These are phyloP conservation scores for Stenoptilia bipunctidactyla DNA, from an alignment of 2,888 invertebrate species.

Conservation along the genomic window DNA sequence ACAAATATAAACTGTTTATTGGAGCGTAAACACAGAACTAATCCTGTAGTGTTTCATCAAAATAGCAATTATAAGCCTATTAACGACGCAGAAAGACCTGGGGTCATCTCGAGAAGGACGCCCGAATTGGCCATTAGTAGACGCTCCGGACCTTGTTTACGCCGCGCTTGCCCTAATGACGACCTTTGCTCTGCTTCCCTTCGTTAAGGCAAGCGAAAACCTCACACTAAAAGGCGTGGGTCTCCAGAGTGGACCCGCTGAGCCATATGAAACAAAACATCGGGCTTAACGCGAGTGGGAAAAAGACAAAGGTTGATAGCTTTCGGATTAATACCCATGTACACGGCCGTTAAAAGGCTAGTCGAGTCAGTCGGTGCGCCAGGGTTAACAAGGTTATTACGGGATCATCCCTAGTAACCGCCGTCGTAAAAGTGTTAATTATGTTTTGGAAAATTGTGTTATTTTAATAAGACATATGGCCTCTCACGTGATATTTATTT, in stretches of 20 bases:
- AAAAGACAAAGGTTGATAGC: constrained; percentile 60
- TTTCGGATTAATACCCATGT: constrained; percentile 69
- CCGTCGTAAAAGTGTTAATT: constrained; percentile 69
- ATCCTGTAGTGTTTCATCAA: constrained; percentile 58
- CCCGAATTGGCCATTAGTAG: constrained; percentile 72
- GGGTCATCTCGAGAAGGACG: constrained; percentile 64
- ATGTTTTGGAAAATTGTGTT: constrained; percentile 54
- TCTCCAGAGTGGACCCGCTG: constrained; percentile 56
- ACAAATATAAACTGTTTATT: too few relatives aligned
- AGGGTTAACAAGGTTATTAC: constrained; percentile 72
- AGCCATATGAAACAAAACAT: constrained; percentile 52
- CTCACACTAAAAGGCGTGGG: constrained; percentile 68
- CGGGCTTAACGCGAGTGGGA: constrained; percentile 31
- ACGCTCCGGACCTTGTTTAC: constrained; percentile 70
- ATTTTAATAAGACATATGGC: constrained; percentile 35
- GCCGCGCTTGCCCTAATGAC: constrained; percentile 72
- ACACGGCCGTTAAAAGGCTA: constrained; percentile 67
- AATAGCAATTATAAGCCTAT: constrained; percentile 69
- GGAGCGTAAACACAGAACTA: constrained; percentile 32
- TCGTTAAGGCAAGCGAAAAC: constrained; percentile 71
- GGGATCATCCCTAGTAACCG: constrained; percentile 66
- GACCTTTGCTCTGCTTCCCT: constrained; percentile 72
- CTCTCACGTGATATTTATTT: too few relatives aligned
- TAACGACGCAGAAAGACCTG: constrained; percentile 58
- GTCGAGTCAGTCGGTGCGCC: constrained; percentile 56